These are phyloP conservation scores for Coelogynopora nodosa DNA, from an alignment of 2,888 invertebrate species.

Conservation along the genomic window DNA sequence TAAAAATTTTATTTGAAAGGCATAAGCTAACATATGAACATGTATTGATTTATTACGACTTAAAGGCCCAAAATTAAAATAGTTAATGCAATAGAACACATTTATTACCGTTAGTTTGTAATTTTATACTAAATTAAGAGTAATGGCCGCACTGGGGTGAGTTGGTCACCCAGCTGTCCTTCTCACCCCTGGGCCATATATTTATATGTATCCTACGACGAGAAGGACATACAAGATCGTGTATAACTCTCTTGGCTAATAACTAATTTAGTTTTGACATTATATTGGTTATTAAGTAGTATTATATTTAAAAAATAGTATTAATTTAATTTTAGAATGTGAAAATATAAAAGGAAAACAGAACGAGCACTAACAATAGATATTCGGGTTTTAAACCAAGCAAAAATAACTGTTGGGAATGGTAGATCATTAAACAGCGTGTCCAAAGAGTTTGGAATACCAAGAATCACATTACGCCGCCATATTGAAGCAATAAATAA, in stretches of 20 bases:
- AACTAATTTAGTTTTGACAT: neutral
- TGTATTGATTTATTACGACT: neutral
- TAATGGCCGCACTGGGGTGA: neutral
- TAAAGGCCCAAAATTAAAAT: neutral
- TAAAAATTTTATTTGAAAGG: neutral
- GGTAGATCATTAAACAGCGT: too few species aligned
- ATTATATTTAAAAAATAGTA: neutral
- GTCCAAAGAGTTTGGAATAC: neutral
- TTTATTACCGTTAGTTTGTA: neutral
- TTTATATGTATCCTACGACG: neutral
- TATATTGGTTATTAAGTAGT: neutral
- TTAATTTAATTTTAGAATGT: neutral
- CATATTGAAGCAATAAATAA: neutral
- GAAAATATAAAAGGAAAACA: neutral
- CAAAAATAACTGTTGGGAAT: neutral
- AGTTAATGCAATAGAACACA: neutral
- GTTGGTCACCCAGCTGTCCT: neutral
- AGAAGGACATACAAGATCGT: neutral
- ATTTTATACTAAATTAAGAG: neutral
- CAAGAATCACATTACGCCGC: slow-evolving; percentile 30
- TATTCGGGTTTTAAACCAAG: neutral
- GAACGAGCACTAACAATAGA: neutral
- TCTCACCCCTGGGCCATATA: neutral
- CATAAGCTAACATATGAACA: neutral
- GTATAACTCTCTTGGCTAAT: neutral